Conservation (phyloP, 2,888 invertebrate genomes). For the Antheraea yamamai region DNA sequence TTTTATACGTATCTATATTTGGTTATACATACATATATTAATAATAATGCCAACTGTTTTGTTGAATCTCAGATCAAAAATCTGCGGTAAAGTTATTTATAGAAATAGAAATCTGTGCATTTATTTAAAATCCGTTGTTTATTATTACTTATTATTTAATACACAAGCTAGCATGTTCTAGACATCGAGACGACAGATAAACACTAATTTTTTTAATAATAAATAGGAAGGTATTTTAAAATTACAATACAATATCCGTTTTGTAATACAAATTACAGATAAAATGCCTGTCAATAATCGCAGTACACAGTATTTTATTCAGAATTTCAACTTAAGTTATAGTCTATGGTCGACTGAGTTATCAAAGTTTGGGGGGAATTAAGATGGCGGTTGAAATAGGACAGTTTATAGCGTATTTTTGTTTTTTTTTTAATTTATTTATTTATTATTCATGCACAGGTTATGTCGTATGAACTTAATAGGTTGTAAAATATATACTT, state of each 20-base stretch:
- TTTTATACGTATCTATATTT: background rate
- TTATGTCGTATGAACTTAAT: too few species aligned
- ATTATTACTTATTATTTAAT: conserved; percentile 25
- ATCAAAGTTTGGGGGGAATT: too few species aligned
- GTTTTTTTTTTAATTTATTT: background rate
- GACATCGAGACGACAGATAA: conserved; percentile 52
- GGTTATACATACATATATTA: background rate
- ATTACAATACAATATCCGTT: background rate
- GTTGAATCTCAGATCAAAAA: background rate
- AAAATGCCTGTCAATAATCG: background rate
- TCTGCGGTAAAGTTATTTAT: conserved; percentile 6
- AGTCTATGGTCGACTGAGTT: background rate
- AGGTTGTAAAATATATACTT: too few species aligned
- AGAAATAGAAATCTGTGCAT: conserved; percentile 14
- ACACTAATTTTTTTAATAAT: conserved; percentile 32
- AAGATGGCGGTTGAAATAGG: too few species aligned
- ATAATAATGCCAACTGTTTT: conserved; percentile 10
- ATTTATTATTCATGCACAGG: too few species aligned
- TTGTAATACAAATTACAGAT: background rate
- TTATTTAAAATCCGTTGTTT: background rate
- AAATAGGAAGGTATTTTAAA: conserved; percentile 34
- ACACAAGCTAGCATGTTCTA: conserved; percentile 68
- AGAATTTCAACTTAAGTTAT: background rate
- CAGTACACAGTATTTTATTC: background rate
- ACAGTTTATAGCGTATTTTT: too few species aligned